Evolutionary conservation across 2,113 vertebrate species (phyloP).

Genomic region (Dromaius novaehollandiae): DNA sequence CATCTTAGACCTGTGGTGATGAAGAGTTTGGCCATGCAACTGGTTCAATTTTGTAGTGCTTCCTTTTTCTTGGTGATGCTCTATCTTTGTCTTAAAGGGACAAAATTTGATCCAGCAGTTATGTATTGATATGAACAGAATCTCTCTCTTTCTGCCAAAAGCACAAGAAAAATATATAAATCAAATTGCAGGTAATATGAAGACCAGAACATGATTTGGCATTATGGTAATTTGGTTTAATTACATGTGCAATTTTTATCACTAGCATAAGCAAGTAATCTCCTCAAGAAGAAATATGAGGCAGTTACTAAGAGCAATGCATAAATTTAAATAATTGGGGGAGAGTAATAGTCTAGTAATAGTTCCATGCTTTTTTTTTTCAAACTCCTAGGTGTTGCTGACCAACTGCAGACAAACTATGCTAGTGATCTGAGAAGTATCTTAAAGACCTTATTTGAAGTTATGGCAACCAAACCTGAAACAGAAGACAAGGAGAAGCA

Average conservation of each 20-base stretch:
- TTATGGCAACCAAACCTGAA: conserved; percentile 96
- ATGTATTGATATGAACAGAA: neutral
- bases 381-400: conserved; percentile 86
- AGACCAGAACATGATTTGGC: neutral
- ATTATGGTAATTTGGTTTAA: neutral
- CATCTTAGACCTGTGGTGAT: neutral
- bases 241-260: neutral
- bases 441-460: conserved; percentile 96
- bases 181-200: neutral
- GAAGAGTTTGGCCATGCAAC: neutral
- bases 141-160: neutral
- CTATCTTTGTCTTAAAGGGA: neutral
- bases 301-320: neutral
- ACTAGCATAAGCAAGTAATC: neutral
- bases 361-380: neutral
- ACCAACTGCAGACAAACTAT: conserved; percentile 98
- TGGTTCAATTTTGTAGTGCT: neutral
- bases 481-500: conserved; percentile 85
- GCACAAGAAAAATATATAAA: neutral
- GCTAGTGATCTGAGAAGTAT: conserved; percentile 96
- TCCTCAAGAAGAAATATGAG: neutral
- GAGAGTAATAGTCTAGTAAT: neutral
- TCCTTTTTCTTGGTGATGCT: neutral
- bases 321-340: neutral
- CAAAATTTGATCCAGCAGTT: neutral